Evolutionary conservation across 2,797 vertebrate genomes (phyloP).

Genomic region (Ispidina picta): DNA sequence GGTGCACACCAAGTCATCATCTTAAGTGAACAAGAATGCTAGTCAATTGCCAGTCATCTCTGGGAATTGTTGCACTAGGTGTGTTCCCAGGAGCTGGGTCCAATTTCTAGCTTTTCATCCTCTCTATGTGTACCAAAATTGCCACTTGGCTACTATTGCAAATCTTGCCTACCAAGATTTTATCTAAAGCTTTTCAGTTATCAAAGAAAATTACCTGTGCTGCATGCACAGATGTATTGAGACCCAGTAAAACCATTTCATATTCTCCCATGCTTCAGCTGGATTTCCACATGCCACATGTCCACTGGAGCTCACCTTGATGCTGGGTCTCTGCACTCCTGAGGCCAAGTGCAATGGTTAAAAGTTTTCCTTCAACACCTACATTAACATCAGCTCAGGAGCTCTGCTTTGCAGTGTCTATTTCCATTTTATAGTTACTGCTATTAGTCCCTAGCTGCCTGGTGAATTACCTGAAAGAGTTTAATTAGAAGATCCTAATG

Average conservation of each 20-base stretch:
- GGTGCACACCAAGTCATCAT: not conserved
- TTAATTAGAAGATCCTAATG: not conserved
- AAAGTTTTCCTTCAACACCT: not conserved
- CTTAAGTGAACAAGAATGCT: not conserved
- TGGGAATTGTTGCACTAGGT: not conserved
- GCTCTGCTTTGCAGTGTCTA: not conserved
- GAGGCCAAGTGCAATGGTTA: not conserved
- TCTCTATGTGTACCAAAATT: not conserved
- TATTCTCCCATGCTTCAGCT: not conserved
- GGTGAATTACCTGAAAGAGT: not conserved
- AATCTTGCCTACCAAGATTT: accelerated
- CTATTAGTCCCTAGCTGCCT: not conserved
- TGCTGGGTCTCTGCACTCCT: not conserved
- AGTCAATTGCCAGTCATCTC: not conserved
- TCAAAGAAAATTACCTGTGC: not conserved
- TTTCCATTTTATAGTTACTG: not conserved
- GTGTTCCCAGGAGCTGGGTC: not conserved
- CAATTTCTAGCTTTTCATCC: not conserved
- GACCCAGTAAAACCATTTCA: not conserved
- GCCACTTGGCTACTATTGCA: not conserved
- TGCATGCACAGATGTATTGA: not conserved
- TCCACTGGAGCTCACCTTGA: not conserved
- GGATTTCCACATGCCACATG: not conserved
- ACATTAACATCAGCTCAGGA: not conserved
- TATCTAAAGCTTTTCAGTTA: not conserved